Evolutionary conservation across 2,113 vertebrate genomes (phyloP).

Genomic region (Cavia porcellus): DNA sequence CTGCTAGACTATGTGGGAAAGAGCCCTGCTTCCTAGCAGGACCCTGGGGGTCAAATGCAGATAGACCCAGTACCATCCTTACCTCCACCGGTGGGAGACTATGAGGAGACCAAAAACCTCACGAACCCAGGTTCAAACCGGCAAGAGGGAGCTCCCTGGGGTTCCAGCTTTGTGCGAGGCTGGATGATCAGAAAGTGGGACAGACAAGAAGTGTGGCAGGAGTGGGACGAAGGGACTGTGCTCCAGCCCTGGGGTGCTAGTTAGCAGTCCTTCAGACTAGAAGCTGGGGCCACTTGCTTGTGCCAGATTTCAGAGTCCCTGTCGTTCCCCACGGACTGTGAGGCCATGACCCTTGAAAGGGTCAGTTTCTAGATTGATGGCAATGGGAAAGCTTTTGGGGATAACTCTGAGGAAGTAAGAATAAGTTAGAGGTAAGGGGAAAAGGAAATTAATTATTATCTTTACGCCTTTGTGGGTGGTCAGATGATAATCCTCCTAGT

Average conservation of each 20-base stretch:
- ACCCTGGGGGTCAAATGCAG: background rate
- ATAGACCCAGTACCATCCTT: background rate
- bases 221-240: background rate
- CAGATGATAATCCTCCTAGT: background rate
- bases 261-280: background rate
- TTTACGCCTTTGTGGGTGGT: background rate
- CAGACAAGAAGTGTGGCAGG: background rate
- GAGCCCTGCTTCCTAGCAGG: background rate
- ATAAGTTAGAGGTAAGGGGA: background rate
- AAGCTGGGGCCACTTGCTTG: background rate
- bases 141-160: background rate
- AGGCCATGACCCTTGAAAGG: background rate
- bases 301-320: background rate
- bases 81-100: background rate
- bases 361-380: constrained; percentile 76
- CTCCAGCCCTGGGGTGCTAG: no score
- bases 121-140: background rate
- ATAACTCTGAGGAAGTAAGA: background rate
- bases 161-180: background rate
- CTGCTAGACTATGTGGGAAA: background rate
- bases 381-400: constrained; percentile 66
- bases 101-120: background rate
- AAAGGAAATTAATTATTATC: background rate
- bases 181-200: background rate
- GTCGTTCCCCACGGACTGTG: background rate